Evolutionary conservation across 2,888 invertebrate species (phyloP).

Genomic region (Troides helena): DNA sequence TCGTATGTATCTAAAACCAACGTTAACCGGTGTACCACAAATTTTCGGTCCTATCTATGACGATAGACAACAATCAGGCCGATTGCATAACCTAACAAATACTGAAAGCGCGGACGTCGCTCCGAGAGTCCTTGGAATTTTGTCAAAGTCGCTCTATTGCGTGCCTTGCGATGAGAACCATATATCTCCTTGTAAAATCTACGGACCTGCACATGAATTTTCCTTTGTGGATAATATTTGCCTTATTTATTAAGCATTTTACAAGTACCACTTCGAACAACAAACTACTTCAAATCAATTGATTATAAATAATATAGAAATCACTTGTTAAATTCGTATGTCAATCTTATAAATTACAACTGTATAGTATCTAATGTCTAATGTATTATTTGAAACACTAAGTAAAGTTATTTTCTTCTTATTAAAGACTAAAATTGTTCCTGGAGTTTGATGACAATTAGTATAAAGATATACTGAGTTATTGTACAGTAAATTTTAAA

Average conservation of each 20-base stretch:
- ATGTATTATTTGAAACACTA: background rate
- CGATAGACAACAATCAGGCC: background rate
- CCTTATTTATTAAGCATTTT: constrained; percentile 12
- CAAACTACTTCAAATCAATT: no score
- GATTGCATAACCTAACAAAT: constrained; percentile 38
- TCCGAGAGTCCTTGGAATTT: constrained; percentile 46
- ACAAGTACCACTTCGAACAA: background rate
- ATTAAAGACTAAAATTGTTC: background rate
- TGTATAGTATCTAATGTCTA: background rate
- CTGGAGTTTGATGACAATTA: background rate
- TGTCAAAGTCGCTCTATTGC: constrained; percentile 59
- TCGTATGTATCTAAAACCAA: background rate
- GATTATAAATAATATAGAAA: no score
- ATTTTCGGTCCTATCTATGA: background rate
- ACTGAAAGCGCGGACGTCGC: constrained; percentile 38
- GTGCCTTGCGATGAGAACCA: constrained; percentile 56
- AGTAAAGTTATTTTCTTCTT: background rate
- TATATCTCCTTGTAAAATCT: constrained; percentile 69
- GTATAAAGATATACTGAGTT: background rate
- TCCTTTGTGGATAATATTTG: background rate
- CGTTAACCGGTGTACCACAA: background rate
- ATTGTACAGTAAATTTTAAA: background rate
- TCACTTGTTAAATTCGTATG: no score
- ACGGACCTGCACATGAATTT: constrained; percentile 44
- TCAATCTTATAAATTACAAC: no score